Conservation (phyloP, 2,888 invertebrate species). For the Polydesmus complanatus region DNA sequence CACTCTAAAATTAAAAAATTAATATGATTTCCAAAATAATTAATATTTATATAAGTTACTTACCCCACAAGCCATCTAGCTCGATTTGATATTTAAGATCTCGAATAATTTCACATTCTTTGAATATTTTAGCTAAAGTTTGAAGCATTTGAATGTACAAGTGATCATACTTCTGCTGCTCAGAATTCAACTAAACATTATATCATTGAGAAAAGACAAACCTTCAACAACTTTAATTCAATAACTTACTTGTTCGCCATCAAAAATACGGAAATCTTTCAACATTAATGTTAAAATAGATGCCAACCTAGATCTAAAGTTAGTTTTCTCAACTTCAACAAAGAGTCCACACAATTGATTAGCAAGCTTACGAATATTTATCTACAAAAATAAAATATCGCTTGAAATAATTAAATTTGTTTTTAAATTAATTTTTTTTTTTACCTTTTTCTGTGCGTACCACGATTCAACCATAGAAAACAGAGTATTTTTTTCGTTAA, state of each 20-base stretch:
- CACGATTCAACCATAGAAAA: constrained; percentile 57
- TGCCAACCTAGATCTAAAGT: constrained; percentile 51
- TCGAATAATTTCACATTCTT: background rate
- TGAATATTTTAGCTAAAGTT: background rate
- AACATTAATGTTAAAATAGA: constrained; percentile 46
- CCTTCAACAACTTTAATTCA: background rate
- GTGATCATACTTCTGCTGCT: background rate
- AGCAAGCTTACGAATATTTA: constrained; percentile 48
- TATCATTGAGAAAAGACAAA: background rate
- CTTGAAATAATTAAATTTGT: background rate
- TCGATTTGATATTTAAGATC: background rate
- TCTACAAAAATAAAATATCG: constrained; percentile 19
- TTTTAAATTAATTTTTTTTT: background rate
- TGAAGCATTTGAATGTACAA: background rate
- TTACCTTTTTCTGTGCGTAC: constrained; percentile 49
- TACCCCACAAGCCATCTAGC: background rate
- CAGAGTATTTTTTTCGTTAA: constrained; percentile 40
- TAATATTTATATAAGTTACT: background rate
- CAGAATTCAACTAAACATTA: background rate
- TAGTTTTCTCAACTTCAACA: constrained; percentile 54
- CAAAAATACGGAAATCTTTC: constrained; percentile 35
- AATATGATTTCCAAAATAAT: background rate
- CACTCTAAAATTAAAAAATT: background rate
- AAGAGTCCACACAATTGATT: constrained; percentile 49
- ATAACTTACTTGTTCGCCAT: constrained; percentile 20